phyloP scores from a whole-genome alignment of 2,797 vertebrate genomes.

The Fratercula arctica region DNA sequence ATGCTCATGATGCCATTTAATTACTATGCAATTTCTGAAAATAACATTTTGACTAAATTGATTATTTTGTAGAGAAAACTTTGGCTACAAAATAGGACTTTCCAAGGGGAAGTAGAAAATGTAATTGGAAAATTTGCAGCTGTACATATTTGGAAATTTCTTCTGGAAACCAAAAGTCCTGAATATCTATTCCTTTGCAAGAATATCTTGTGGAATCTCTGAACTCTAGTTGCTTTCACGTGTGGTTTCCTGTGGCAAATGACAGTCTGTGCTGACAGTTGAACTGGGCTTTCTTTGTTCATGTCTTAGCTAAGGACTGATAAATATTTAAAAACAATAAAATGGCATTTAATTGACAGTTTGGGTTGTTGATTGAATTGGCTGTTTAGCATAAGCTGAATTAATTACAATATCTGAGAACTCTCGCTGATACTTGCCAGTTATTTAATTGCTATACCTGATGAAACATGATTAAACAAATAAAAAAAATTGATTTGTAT shows the following conservation, averaged over 20 bases:
- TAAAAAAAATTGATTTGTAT: neutral
- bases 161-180: neutral
- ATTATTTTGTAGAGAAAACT: neutral
- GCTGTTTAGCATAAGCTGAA: neutral
- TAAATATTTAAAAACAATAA: neutral
- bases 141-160: neutral
- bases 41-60: neutral
- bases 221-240: neutral
- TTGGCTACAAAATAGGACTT: neutral
- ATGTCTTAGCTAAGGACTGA: neutral
- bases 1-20: neutral
- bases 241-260: neutral
- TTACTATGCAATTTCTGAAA: neutral
- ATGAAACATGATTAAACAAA: neutral
- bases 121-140: neutral
- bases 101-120: neutral
- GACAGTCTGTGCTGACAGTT: neutral
- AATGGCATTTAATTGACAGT: neutral
- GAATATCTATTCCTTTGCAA: neutral
- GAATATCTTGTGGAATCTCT: neutral
- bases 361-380: neutral
- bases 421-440: neutral
- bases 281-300: neutral
- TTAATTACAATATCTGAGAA: neutral
- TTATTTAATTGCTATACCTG: neutral